A percentile compares a stretch with the other conserved stretches of the same genome.
phyloP scores from a whole-genome alignment of 2,797 vertebrate genomes.

The Avahi laniger region DNA sequence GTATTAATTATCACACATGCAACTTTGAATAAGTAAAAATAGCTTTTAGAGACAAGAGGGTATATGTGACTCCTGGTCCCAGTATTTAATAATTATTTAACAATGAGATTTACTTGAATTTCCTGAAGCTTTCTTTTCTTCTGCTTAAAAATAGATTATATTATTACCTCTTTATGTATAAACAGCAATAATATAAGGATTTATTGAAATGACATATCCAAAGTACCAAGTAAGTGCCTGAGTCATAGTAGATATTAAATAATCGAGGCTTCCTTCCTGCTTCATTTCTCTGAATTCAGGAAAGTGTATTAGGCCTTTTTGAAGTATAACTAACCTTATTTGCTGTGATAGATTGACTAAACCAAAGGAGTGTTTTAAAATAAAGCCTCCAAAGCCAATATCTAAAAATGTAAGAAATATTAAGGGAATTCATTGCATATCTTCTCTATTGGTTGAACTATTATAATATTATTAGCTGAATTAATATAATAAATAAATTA shows the following conservation, averaged over 20 bases:
- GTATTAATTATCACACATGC: background rate
- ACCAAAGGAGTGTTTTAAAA: background rate
- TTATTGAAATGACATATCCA: background rate
- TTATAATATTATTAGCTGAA: background rate
- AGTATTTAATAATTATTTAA: conserved; percentile 12
- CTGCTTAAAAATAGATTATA: background rate
- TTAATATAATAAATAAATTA: background rate
- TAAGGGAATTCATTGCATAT: background rate
- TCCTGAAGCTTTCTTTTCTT: background rate
- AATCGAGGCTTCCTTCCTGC: background rate
- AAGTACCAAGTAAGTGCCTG: background rate
- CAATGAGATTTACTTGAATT: background rate
- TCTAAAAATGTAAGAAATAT: background rate
- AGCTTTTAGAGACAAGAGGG: background rate
- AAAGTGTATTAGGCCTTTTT: background rate
- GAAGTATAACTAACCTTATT: background rate
- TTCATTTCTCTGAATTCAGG: background rate
- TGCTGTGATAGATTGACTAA: background rate
- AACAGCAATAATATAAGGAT: background rate
- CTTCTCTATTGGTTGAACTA: background rate
- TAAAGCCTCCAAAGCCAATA: background rate
- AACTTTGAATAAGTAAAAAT: background rate
- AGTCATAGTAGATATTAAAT: background rate
- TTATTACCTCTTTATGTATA: background rate
- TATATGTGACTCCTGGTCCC: background rate